Conservation (phyloP, 2,797 vertebrate species). For the Sparidentex hasta region DNA sequence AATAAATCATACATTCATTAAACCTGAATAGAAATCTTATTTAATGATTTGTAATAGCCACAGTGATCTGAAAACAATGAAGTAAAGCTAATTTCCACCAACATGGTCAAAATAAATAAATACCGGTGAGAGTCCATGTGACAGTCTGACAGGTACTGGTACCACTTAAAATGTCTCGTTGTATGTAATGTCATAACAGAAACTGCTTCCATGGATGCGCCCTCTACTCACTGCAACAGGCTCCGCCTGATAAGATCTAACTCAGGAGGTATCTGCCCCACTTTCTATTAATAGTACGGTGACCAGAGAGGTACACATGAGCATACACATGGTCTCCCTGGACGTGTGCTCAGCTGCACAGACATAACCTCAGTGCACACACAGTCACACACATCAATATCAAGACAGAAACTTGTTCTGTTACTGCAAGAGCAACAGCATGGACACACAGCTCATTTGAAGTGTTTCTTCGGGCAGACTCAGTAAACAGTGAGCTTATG, state of each 20-base stretch:
- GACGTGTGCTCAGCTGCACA: constrained; percentile 58
- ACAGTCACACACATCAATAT: constrained; percentile 13
- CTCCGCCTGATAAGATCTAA: constrained; percentile 72
- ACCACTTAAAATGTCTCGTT: constrained; percentile 5
- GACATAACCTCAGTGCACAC: constrained; percentile 27
- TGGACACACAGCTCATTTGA: neutral
- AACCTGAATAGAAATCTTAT: neutral
- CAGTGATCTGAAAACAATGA: neutral
- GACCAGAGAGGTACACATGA: constrained; percentile 67
- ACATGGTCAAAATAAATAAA: neutral
- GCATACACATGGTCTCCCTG: constrained; percentile 29
- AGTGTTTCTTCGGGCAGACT: neutral
- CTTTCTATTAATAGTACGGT: constrained; percentile 85
- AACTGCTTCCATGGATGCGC: constrained; percentile 28
- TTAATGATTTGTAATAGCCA: neutral
- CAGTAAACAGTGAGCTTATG: constrained; percentile 13
- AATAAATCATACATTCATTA: no score
- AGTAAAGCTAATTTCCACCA: neutral
- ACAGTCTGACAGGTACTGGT: constrained; percentile 4
- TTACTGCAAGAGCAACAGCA: constrained; percentile 12
- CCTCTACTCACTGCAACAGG: constrained; percentile 37
- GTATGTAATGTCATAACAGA: constrained; percentile 38
- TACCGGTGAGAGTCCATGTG: constrained; percentile 1
- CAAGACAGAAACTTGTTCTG: constrained; percentile 16
- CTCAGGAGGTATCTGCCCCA: constrained; percentile 81